phyloP scores from a whole-genome alignment of 1,140 invertebrate genomes.

The Cyclina sinensis region DNA sequence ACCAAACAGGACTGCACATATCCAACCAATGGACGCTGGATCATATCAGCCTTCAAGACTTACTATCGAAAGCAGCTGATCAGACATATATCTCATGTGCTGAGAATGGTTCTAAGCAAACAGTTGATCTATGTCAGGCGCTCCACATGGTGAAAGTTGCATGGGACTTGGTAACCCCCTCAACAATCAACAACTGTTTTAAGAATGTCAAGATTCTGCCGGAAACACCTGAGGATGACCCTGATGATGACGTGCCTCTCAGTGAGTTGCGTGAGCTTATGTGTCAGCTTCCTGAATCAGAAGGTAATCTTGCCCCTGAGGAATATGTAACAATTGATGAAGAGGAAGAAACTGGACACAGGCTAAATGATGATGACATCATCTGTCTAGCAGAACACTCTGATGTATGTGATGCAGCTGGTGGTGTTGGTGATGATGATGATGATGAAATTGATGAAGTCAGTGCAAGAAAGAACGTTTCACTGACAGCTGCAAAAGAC shows the following conservation, averaged over 20 bases:
- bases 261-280: not conserved
- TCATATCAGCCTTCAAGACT: too few species aligned
- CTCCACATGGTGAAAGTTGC: not conserved
- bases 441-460: too few species aligned
- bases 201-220: not conserved
- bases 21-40: constrained; percentile 10
- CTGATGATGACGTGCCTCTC: not conserved
- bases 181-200: constrained; percentile 33
- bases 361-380: not conserved
- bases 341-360: not conserved
- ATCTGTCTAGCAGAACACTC: too few species aligned
- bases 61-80: too few species aligned
- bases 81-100: too few species aligned
- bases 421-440: too few species aligned
- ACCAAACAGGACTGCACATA: constrained; percentile 2
- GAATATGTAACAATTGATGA: not conserved
- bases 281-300: not conserved
- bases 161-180: not conserved
- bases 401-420: too few species aligned
- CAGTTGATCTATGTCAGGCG: not conserved
- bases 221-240: not conserved
- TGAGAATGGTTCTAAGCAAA: not conserved
- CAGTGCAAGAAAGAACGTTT: too few species aligned
- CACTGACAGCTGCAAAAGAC: too few species aligned
- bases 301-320: not conserved